Conservation (phyloP, 2,797 vertebrate species). For the Champsocephalus esox region DNA sequence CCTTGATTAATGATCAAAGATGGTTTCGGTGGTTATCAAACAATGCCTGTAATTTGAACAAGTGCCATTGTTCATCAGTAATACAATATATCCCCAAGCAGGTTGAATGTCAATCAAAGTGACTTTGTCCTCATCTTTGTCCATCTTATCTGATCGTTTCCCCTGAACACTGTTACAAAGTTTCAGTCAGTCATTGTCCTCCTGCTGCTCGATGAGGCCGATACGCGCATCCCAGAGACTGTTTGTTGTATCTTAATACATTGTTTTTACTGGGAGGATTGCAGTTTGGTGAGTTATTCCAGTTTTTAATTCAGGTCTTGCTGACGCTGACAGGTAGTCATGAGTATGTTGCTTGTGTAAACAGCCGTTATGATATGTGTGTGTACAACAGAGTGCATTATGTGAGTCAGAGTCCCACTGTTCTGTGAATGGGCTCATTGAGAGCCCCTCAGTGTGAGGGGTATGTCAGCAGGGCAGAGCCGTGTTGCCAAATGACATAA, state of each 20-base stretch:
- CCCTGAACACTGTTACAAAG: background rate
- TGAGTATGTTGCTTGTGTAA: slow-evolving; percentile 80
- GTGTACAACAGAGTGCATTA: slow-evolving; percentile 35
- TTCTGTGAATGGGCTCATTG: slow-evolving; percentile 49
- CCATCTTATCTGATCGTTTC: slow-evolving; percentile 51
- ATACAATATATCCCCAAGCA: slow-evolving; percentile 6
- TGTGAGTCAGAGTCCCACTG: slow-evolving; percentile 3
- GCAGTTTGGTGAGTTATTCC: slow-evolving; percentile 82
- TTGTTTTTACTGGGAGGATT: slow-evolving; percentile 77
- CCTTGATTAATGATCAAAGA: slow-evolving; percentile 26
- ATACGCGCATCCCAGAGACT: slow-evolving; percentile 28
- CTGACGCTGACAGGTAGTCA: slow-evolving; percentile 67
- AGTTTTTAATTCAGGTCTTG: slow-evolving; percentile 78
- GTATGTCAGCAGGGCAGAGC: slow-evolving; percentile 34
- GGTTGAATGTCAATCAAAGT: slow-evolving; percentile 49
- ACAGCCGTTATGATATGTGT: slow-evolving; percentile 59
- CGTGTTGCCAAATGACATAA: slow-evolving; percentile 21
- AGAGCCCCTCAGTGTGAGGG: slow-evolving; percentile 16
- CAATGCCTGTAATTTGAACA: slow-evolving; percentile 8
- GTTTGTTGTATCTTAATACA: slow-evolving; percentile 44
- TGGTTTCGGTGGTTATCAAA: background rate
- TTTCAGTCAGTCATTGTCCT: slow-evolving; percentile 17
- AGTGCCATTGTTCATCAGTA: slow-evolving; percentile 43
- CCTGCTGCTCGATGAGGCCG: background rate
- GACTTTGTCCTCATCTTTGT: slow-evolving; percentile 27